These are phyloP conservation scores for Chaetodon auriga DNA, from an alignment of 2,113 vertebrate genomes.

Conservation along the genomic window DNA sequence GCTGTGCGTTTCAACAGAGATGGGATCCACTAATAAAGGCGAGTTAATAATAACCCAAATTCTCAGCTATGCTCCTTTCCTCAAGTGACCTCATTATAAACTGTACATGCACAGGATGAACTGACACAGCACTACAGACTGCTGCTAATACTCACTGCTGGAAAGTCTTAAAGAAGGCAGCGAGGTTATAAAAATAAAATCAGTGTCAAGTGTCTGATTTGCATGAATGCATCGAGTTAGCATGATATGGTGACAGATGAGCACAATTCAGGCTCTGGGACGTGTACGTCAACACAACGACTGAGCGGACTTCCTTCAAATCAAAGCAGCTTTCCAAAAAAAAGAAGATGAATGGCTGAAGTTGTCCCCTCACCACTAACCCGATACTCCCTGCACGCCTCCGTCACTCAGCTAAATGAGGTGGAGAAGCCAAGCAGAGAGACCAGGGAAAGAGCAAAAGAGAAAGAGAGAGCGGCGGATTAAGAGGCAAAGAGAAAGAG, in stretches of 20 bases:
- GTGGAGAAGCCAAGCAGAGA: slow-evolving; percentile 61
- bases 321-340: slow-evolving; percentile 51
- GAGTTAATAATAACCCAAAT: slow-evolving; percentile 46
- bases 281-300: slow-evolving; percentile 45
- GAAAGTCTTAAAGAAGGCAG: background rate
- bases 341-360: slow-evolving; percentile 68
- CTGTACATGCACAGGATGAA: slow-evolving; percentile 15
- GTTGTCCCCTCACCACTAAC: slow-evolving; percentile 69
- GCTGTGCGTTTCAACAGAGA: slow-evolving; percentile 9
- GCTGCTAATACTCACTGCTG: background rate
- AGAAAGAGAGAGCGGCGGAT: slow-evolving; percentile 68
- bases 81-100: slow-evolving; percentile 61
- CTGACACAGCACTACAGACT: background rate
- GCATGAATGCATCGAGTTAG: background rate
- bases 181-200: slow-evolving; percentile 13
- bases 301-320: slow-evolving; percentile 56
- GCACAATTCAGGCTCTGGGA: slow-evolving; percentile 41
- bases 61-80: slow-evolving; percentile 37
- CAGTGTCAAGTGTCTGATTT: background rate
- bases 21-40: slow-evolving; percentile 7
- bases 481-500: slow-evolving; percentile 26
- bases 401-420: slow-evolving; percentile 82
- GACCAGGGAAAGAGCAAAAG: slow-evolving; percentile 64
- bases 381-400: slow-evolving; percentile 71
- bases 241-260: slow-evolving; percentile 16